A percentile compares a stretch with the other conserved stretches of the same genome.
These are phyloP conservation scores for Aleiodes testaceus DNA, from an alignment of 2,888 invertebrate genomes.

Conservation along the genomic window DNA sequence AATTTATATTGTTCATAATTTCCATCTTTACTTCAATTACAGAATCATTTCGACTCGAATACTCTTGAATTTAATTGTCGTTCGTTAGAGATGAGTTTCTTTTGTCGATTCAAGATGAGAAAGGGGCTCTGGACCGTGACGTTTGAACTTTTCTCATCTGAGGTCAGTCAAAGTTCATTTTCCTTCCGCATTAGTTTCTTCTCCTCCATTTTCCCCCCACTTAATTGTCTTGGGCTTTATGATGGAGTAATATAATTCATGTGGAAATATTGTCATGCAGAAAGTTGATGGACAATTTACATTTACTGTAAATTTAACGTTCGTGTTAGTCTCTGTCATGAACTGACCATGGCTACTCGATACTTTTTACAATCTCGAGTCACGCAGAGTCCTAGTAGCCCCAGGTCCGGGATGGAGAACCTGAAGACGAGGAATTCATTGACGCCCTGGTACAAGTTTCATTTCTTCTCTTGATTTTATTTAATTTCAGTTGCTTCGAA, in stretches of 20 bases:
- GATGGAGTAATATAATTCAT: not conserved
- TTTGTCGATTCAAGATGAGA: constrained; percentile 26
- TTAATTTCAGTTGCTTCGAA: constrained; percentile 6
- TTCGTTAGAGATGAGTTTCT: constrained; percentile 18
- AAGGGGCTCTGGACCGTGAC: constrained; percentile 7
- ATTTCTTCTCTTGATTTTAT: constrained; percentile 6
- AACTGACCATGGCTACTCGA: constrained; percentile 35
- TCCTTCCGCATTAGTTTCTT: not conserved
- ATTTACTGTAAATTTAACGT: constrained; percentile 14
- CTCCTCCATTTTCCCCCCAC: not conserved
- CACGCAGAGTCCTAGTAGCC: constrained; percentile 38
- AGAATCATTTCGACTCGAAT: not conserved
- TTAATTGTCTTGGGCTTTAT: not conserved
- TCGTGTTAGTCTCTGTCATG: constrained; percentile 16
- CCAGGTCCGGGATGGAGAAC: constrained; percentile 36
- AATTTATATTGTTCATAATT: not conserved
- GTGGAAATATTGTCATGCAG: not conserved
- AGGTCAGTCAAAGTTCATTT: not conserved
- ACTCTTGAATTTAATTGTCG: constrained; percentile 19
- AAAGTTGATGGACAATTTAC: too few species aligned
- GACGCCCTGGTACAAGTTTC: constrained; percentile 27
- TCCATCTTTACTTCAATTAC: not conserved
- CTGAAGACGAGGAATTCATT: constrained; percentile 23
- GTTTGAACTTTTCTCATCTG: constrained; percentile 29
- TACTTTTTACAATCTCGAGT: constrained; percentile 39